Conservation (phyloP, 2,113 vertebrate genomes). For the Cyprinodon tularosa region DNA sequence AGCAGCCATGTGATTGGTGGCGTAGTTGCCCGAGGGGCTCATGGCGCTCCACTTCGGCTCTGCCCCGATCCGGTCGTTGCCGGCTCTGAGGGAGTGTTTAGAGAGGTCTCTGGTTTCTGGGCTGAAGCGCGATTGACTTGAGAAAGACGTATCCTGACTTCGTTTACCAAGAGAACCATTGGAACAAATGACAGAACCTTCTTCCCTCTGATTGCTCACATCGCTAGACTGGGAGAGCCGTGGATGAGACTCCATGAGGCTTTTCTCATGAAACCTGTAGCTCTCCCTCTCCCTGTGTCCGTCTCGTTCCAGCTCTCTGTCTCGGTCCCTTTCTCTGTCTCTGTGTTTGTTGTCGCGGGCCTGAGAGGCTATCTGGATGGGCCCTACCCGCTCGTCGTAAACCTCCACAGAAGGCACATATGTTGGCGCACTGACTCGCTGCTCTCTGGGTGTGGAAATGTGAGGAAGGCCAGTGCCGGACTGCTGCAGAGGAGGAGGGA, state of each 20-base stretch:
- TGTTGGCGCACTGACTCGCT: slow-evolving; percentile 92
- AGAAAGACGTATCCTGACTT: slow-evolving; percentile 73
- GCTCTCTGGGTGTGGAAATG: slow-evolving; percentile 84
- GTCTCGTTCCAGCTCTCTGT: slow-evolving; percentile 72
- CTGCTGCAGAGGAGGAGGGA: slow-evolving; percentile 78
- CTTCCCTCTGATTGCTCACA: slow-evolving; percentile 85
- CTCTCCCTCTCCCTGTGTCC: slow-evolving; percentile 77
- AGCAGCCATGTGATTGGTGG: slow-evolving; percentile 92
- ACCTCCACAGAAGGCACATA: slow-evolving; percentile 97
- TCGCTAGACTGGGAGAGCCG: slow-evolving; percentile 79
- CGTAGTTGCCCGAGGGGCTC: slow-evolving; percentile 88
- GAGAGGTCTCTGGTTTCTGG: slow-evolving; percentile 83
- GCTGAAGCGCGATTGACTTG: slow-evolving; percentile 79
- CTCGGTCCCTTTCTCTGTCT: slow-evolving; percentile 60
- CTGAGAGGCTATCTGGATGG: slow-evolving; percentile 94
- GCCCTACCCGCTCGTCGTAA: slow-evolving; percentile 89
- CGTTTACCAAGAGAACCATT: slow-evolving; percentile 85
- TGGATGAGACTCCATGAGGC: slow-evolving; percentile 65
- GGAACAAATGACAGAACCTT: slow-evolving; percentile 90
- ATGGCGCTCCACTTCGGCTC: slow-evolving; percentile 94
- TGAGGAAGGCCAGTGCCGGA: slow-evolving; percentile 63
- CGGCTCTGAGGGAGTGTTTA: slow-evolving; percentile 85
- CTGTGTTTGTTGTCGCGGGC: slow-evolving; percentile 86
- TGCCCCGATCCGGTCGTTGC: slow-evolving; percentile 74
- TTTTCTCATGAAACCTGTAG: slow-evolving; percentile 77